A percentile compares a stretch with the other conserved stretches of the same genome.
Conservation (phyloP, 2,888 invertebrate species). For the Lagria hirta region DNA sequence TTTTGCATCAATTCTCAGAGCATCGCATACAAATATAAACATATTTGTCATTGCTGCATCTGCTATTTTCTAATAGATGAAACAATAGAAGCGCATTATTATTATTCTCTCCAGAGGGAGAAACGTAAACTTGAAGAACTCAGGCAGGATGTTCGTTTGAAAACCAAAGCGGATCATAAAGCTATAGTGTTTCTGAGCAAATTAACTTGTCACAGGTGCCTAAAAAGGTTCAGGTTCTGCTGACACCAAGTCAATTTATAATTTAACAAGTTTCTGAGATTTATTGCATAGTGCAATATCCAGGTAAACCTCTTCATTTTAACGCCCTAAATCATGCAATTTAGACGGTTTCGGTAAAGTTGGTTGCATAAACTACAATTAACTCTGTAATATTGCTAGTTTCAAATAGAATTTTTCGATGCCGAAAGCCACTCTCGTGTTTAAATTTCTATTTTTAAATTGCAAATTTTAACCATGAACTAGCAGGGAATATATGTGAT, state of each 20-base stretch:
- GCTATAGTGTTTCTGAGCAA: conserved; percentile 10
- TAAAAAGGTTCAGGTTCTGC: conserved; percentile 8
- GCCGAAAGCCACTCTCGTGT: too few relatives aligned
- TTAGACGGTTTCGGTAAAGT: too few relatives aligned
- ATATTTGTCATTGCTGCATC: conserved; percentile 15
- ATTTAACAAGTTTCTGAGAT: conserved; percentile 1
- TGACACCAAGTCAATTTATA: conserved; percentile 3
- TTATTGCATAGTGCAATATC: conserved; percentile 3
- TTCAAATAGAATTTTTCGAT: too few relatives aligned
- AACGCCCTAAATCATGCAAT: too few relatives aligned
- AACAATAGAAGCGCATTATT: conserved; percentile 17
- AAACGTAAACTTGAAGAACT: conserved; percentile 9
- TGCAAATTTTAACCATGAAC: too few relatives aligned
- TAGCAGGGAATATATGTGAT: too few relatives aligned
- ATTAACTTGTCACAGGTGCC: conserved; percentile 5
- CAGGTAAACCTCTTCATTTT: too few relatives aligned
- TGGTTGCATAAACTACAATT: too few relatives aligned
- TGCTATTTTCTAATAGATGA: conserved; percentile 15
- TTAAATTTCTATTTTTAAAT: too few relatives aligned
- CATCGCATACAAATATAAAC: conserved; percentile 9
- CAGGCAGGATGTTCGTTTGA: too few relatives aligned
- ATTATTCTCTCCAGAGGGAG: conserved; percentile 14
- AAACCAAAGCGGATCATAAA: conserved; percentile 6
- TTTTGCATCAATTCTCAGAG: conserved; percentile 11
- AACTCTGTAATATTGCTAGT: too few relatives aligned